phyloP scores from a whole-genome alignment of 2,888 invertebrate genomes.

The Drosophila paramelanica region DNA sequence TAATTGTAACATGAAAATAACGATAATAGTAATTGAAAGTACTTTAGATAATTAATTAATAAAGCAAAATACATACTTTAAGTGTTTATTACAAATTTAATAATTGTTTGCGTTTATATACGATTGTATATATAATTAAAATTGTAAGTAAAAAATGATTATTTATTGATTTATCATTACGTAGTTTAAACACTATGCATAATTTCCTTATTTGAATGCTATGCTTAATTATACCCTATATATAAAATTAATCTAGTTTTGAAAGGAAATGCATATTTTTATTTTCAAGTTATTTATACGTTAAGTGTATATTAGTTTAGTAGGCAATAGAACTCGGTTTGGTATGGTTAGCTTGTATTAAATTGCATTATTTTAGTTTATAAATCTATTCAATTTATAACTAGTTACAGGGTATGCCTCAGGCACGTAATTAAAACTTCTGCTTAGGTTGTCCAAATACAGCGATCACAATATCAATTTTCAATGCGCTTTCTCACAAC shows the following conservation, averaged over 20 bases:
- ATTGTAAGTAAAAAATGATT: background rate
- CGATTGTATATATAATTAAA: background rate
- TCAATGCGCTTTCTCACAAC: background rate
- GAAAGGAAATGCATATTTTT: too few species aligned
- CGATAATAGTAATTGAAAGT: background rate
- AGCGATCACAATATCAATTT: slow-evolving; percentile 7
- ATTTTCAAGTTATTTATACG: too few species aligned
- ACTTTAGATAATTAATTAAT: background rate
- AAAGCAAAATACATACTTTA: background rate
- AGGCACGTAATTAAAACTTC: background rate
- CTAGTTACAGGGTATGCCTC: background rate
- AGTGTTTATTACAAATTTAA: background rate
- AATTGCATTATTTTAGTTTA: background rate
- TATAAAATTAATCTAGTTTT: too few species aligned
- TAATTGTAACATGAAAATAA: background rate
- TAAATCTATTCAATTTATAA: background rate
- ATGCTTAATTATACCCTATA: background rate
- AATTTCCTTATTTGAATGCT: background rate
- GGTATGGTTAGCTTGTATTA: too few species aligned
- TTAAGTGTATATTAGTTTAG: too few species aligned
- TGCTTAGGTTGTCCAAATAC: background rate
- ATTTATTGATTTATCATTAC: too few species aligned
- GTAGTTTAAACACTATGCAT: background rate
- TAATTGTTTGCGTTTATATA: background rate
- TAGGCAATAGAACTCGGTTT: too few species aligned